Percentiles rank a stretch among this genome's conserved stretches.
phyloP scores from a whole-genome alignment of 2,113 vertebrate genomes.

The Protobothrops flavoviridis region DNA sequence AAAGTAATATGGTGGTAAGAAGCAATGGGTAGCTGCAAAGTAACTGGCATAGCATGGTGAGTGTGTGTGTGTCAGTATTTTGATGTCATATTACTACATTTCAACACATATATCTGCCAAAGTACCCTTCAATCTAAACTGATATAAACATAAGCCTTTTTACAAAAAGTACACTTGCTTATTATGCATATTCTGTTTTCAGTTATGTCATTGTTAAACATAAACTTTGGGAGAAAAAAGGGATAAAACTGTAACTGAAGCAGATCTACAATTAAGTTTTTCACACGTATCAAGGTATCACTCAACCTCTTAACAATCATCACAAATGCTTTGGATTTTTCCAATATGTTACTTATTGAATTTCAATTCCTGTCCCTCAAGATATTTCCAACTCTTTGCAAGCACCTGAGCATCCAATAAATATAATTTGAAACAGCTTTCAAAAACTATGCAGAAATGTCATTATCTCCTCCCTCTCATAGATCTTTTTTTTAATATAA shows the following conservation, averaged over 20 bases:
- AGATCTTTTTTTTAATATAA: not conserved
- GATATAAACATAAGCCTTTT: not conserved
- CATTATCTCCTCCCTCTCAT: not conserved
- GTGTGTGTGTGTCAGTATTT: not conserved
- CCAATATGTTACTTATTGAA: not conserved
- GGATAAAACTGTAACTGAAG: not conserved
- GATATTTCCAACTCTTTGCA: not conserved
- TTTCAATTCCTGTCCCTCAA: not conserved
- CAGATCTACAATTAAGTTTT: not conserved
- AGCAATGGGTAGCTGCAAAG: not conserved
- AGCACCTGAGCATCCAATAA: not conserved
- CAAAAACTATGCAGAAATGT: not conserved
- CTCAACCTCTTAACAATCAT: not conserved
- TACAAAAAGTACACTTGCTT: not conserved
- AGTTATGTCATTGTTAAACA: not conserved
- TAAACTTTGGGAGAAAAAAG: not conserved
- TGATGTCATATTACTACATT: not conserved
- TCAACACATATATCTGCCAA: not conserved
- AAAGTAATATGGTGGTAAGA: not conserved
- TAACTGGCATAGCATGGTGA: not conserved
- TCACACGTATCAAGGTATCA: too few species aligned
- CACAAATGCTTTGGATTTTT: not conserved
- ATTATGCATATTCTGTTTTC: conserved; percentile 15
- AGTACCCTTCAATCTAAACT: not conserved
- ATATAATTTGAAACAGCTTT: not conserved